These are phyloP conservation scores for Aleiodes leptofemur DNA, from an alignment of 2,888 invertebrate species.

Conservation along the genomic window DNA sequence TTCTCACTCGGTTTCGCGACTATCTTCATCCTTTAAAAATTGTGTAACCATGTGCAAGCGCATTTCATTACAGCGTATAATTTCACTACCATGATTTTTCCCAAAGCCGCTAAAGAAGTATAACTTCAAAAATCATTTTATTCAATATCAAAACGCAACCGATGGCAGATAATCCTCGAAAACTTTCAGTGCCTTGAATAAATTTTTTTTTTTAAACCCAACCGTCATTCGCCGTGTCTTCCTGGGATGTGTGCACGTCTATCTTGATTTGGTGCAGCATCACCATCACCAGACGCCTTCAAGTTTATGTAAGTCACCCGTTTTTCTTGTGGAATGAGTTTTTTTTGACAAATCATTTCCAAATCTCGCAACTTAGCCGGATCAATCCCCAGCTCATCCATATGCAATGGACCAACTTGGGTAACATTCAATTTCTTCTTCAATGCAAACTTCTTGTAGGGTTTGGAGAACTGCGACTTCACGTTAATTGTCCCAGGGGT, in stretches of 20 bases:
- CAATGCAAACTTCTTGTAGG: not conserved
- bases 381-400: constrained; percentile 7
- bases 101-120: too few species aligned
- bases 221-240: not conserved
- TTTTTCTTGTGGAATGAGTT: not conserved
- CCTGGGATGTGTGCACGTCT: not conserved
- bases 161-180: too few species aligned
- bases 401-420: not conserved
- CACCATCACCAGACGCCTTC: not conserved
- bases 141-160: not conserved
- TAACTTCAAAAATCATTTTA: not conserved
- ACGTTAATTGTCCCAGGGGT: not conserved
- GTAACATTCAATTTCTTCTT: not conserved
- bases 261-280: not conserved
- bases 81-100: too few species aligned
- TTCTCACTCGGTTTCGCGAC: too few species aligned
- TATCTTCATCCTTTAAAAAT: too few species aligned
- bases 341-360: not conserved
- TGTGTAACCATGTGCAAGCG: too few species aligned
- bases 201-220: too few species aligned
- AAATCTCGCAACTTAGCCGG: not conserved
- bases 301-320: not conserved
- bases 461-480: not conserved
- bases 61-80: too few species aligned
- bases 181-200: not conserved